Evolutionary conservation across 2,797 vertebrate genomes (phyloP), one percentile per base, ranked within the genome.

Genomic region (Epinephelus coioides): DNA sequence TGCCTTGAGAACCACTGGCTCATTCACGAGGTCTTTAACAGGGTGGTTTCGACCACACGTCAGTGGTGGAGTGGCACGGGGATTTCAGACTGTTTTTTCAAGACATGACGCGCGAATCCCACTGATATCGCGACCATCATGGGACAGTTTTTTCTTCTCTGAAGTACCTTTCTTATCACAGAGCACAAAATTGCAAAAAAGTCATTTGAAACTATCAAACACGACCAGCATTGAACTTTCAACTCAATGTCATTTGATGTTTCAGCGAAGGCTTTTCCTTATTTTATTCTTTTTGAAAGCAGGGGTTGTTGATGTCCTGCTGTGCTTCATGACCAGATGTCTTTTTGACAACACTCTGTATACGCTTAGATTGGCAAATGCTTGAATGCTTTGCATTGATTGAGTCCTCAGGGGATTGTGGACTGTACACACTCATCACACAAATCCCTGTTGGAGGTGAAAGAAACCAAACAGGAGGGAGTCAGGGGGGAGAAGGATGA

Each of bases 81-180:
- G 91, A 90, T 89, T 92, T 92, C 85, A 92, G 95, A 95, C 91
- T 91, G 90, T 94, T 96, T 96, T 95, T 84, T 90, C 94, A 88
- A 96, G 94, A 96, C 91, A 88, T 92, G 95, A 96, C 94, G 81
- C 85, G 94, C 93, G 94, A 95, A 96, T 95, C 95, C 91, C 93
- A 95, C 92, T 72, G 95, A 95, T 93, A 91, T 94, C 94, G 92
- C 87, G 77, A 89, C 86, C 74, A 88, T 95, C 93, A 92, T 91
- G 84, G 95, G 94, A 95, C 88, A 82, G 69, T 91, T 90, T 86
- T 76, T 92, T 91, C 87, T 90, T 89, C 89, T 91, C 89, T 90
- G 85, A 81, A 89, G 82, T 92, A 92, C 85, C 90, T 94, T 94
- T 94, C 89, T 92, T 93, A 93, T 90, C 82, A 93, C 94, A 94